Conservation (phyloP, 2,888 invertebrate species). For the Pristionchus japonicus region DNA sequence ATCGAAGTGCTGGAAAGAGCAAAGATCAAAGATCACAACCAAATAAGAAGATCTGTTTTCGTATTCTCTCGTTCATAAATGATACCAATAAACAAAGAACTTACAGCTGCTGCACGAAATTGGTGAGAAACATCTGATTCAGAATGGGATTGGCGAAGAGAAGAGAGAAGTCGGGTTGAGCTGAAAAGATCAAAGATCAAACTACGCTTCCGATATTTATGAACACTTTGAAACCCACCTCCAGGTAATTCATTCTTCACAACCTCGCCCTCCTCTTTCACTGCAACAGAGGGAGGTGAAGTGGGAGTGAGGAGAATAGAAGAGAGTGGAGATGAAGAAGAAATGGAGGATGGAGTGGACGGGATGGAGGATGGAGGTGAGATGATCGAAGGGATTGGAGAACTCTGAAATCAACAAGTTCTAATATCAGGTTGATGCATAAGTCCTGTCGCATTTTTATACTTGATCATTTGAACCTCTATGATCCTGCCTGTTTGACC, state of each 20-base stretch:
- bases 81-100: neutral
- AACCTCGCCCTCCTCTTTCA: neutral
- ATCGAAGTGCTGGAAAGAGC: neutral
- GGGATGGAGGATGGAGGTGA: neutral
- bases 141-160: neutral
- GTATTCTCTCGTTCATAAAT: too few species aligned
- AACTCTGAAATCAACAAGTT: neutral
- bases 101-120: neutral
- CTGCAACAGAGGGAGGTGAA: neutral
- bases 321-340: neutral
- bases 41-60: too few species aligned
- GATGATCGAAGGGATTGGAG: neutral
- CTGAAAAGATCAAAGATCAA: constrained; percentile 5
- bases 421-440: neutral
- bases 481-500: too few species aligned
- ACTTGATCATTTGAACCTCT: too few species aligned
- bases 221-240: neutral
- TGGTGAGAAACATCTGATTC: neutral
- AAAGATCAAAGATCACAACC: neutral
- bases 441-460: too few species aligned
- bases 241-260: neutral
- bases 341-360: neutral
- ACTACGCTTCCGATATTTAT: neutral
- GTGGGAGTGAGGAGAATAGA: neutral
- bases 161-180: neutral